Percentiles rank a stretch among this genome's conserved stretches.
phyloP scores from a whole-genome alignment of 2,113 vertebrate species.

The Hippoglossus stenolepis region DNA sequence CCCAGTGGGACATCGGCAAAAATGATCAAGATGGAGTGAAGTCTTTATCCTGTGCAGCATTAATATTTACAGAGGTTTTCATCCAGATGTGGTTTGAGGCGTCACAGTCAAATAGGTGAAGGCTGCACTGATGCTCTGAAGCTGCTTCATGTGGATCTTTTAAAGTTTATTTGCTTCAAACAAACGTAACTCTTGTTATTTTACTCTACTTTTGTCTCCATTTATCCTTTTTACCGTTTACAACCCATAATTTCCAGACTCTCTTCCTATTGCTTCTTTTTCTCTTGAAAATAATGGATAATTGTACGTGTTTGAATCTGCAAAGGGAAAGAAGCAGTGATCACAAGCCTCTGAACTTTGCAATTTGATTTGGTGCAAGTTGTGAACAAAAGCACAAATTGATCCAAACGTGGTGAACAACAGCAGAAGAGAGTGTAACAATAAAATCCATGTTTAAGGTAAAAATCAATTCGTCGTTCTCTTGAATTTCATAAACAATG shows the following conservation, averaged over 20 bases:
- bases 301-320: background rate
- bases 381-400: background rate
- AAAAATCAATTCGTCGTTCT: slow-evolving; percentile 1
- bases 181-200: no score
- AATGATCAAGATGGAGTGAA: no score
- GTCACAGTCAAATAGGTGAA: no score
- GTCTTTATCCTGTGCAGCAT: no score
- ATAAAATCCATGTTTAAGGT: background rate
- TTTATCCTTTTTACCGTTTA: no score
- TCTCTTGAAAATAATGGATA: background rate
- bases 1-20: no score
- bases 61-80: no score
- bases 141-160: no score
- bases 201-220: no score
- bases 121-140: no score
- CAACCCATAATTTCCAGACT: background rate
- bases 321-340: background rate
- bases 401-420: slow-evolving; percentile 5
- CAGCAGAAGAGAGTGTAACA: background rate
- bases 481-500: background rate
- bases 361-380: background rate
- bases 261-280: background rate
- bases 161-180: no score
- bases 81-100: no score
- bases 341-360: background rate